Evolutionary conservation across 35 echinoderm and acorn worm genomes (phyloP).

Genomic region (Ophiothrix spiculata): DNA sequence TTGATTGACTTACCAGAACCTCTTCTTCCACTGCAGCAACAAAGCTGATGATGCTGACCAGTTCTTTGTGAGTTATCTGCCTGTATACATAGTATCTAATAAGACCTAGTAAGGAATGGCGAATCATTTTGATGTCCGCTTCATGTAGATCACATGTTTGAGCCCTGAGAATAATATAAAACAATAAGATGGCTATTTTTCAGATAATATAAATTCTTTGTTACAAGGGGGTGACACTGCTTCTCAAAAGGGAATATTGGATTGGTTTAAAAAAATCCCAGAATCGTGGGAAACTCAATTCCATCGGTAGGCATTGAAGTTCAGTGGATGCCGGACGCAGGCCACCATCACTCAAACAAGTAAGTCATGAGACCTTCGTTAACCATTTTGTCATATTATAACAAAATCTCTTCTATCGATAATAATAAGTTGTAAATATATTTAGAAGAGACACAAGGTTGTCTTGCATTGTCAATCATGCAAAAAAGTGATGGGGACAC

Average conservation of each 20-base stretch:
- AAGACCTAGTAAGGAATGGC: conserved; percentile 77
- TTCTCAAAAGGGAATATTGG: no score
- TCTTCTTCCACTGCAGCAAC: conserved; percentile 68
- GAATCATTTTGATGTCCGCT: conserved; percentile 72
- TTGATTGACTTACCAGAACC: conserved; percentile 69
- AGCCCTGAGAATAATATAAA: conserved; percentile 34
- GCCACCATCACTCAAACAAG: no score
- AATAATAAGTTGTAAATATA: no score
- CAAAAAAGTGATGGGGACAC: no score
- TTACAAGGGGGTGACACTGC: background rate
- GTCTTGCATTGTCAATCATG: no score
- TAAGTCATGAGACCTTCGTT: no score
- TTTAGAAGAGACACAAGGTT: no score
- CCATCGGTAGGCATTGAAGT: no score
- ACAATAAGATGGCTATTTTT: no score
- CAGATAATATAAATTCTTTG: background rate
- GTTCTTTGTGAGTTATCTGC: conserved; percentile 60
- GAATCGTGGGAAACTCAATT: no score
- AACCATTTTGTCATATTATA: no score
- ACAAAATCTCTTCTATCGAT: background rate
- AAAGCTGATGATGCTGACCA: conserved; percentile 67
- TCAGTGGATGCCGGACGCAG: no score
- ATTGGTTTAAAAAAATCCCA: background rate
- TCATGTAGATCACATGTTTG: conserved; percentile 35
- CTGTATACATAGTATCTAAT: conserved; percentile 67